A percentile compares a stretch with the other conserved stretches of the same genome.
Evolutionary conservation across 2,113 vertebrate genomes (phyloP).

Genomic region (Gorilla gorilla): DNA sequence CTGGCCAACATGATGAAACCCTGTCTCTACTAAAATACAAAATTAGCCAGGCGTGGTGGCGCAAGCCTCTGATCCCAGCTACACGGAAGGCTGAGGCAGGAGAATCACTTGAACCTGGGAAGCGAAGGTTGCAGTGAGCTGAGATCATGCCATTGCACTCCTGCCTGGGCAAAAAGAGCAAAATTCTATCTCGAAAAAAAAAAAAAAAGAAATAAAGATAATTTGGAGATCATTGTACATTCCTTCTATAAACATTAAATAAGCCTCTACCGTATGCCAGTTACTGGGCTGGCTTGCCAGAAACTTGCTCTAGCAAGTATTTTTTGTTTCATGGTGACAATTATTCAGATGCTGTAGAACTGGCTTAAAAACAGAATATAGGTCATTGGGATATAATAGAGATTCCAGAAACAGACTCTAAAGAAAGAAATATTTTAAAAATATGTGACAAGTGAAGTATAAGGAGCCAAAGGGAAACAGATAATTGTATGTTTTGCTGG

Average conservation of each 20-base stretch:
- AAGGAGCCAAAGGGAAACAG: not conserved
- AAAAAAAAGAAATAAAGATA: not conserved
- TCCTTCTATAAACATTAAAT: not conserved
- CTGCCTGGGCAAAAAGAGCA: too few relatives aligned
- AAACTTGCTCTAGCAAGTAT: not conserved
- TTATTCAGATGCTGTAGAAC: not conserved
- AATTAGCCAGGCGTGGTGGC: too few relatives aligned
- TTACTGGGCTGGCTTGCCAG: not conserved
- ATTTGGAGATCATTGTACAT: not conserved
- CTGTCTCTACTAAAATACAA: too few relatives aligned
- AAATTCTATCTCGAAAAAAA: too few relatives aligned
- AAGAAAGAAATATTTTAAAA: slow-evolving; percentile 18
- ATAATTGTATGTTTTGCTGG: not conserved
- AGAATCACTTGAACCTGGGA: too few relatives aligned
- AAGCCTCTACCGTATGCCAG: not conserved
- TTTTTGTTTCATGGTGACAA: not conserved
- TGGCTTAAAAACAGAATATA: slow-evolving; percentile 40
- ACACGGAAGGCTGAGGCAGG: too few relatives aligned
- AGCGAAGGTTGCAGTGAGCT: too few relatives aligned
- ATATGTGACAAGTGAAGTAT: not conserved
- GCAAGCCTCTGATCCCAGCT: too few relatives aligned
- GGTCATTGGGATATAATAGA: slow-evolving; percentile 12
- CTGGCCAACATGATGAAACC: too few relatives aligned
- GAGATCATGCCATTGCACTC: too few relatives aligned
- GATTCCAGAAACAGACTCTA: slow-evolving; percentile 24